Percentiles rank a stretch among this genome's conserved stretches.
phyloP scores from a whole-genome alignment of 2,888 invertebrate species.

The Hydroisotoma schaefferi region DNA sequence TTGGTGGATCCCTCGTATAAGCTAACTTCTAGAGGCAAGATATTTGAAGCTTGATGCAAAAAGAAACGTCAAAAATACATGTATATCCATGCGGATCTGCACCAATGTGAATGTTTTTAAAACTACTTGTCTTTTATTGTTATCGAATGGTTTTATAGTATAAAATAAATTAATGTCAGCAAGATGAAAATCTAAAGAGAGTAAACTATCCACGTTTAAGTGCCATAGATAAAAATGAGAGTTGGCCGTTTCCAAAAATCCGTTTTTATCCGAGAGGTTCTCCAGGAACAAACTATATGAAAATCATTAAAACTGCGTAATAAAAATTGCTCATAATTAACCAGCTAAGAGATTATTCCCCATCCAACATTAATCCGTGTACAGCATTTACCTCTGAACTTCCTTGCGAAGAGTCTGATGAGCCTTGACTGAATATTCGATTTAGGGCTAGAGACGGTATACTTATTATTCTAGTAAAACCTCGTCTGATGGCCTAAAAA shows the following conservation, averaged over 20 bases:
- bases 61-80: too few species aligned
- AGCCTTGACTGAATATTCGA: background rate
- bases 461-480: background rate
- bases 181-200: background rate
- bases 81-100: background rate
- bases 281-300: slow-evolving; percentile 6
- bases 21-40: too few species aligned
- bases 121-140: background rate
- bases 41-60: background rate
- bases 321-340: background rate
- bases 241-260: too few species aligned
- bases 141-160: background rate
- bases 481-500: background rate
- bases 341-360: background rate
- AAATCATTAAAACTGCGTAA: background rate
- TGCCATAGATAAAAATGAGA: background rate
- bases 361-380: too few species aligned
- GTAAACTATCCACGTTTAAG: background rate
- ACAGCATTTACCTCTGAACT: background rate
- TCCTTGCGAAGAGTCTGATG: background rate
- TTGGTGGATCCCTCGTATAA: too few species aligned
- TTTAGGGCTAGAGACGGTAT: background rate
- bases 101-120: background rate
- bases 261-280: slow-evolving; percentile 1
- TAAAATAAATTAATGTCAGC: background rate